phyloP scores from a whole-genome alignment of 1,140 invertebrate species.

The Meloidogyne chitwoodi region DNA sequence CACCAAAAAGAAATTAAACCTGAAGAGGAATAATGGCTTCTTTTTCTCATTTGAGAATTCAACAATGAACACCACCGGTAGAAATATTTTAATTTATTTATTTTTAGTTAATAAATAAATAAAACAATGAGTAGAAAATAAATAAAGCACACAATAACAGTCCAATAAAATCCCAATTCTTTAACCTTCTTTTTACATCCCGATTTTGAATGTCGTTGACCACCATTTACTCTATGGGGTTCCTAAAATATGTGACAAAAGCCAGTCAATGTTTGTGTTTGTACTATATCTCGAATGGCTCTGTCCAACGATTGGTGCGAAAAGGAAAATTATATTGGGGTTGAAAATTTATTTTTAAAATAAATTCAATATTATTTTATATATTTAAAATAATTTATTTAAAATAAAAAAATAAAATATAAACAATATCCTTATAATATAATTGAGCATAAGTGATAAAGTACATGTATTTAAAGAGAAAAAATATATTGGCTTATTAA shows the following conservation, averaged over 20 bases:
- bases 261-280: neutral
- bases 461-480: no score
- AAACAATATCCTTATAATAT: no score
- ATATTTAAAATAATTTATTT: no score
- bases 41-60: no score
- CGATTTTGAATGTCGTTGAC: neutral
- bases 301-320: neutral
- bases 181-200: neutral
- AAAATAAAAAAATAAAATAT: no score
- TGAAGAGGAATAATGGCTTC: no score
- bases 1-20: neutral
- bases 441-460: no score
- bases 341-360: neutral
- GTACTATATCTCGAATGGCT: neutral
- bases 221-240: neutral
- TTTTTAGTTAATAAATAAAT: neutral
- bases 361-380: no score
- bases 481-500: no score
- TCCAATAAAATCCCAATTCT: no score
- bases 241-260: neutral
- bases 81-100: neutral
- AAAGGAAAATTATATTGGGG: neutral
- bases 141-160: no score
- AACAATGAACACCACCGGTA: no score
- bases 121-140: neutral